A percentile compares a stretch with the other conserved stretches of the same genome.
Conservation (phyloP, 2,797 vertebrate genomes). For the Anisognathus igniventris region DNA sequence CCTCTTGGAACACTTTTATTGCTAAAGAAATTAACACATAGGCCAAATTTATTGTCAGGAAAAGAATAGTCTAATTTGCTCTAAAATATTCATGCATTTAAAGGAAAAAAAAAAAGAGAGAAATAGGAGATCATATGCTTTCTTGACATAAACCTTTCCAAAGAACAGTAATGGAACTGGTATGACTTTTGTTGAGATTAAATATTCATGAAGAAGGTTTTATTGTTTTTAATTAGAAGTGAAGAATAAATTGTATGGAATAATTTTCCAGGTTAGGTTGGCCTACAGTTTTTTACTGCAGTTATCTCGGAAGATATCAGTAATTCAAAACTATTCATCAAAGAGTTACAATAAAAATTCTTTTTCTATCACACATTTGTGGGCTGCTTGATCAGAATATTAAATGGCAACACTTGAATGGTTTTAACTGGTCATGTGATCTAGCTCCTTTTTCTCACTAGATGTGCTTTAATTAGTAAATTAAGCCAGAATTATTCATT, state of each 20-base stretch:
- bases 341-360: not conserved
- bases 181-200: not conserved
- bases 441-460: not conserved
- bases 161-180: not conserved
- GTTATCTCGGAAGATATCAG: not conserved
- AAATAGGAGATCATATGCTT: not conserved
- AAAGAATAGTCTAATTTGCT: not conserved
- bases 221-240: not conserved
- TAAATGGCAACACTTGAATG: not conserved
- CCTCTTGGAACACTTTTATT: not conserved
- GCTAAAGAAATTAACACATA: not conserved
- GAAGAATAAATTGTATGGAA: not conserved
- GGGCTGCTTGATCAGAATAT: not conserved
- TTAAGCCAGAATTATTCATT: not conserved
- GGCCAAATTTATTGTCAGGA: not conserved
- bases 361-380: not conserved
- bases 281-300: not conserved
- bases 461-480: not conserved
- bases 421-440: not conserved
- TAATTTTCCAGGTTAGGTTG: not conserved
- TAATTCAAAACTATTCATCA: not conserved
- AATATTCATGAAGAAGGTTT: not conserved
- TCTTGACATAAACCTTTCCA: not conserved
- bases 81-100: not conserved
- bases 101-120: not conserved